Percentiles rank a stretch among this genome's conserved stretches.
Conservation (phyloP, 2,113 vertebrate genomes). For the Illadopsis cleaveri region DNA sequence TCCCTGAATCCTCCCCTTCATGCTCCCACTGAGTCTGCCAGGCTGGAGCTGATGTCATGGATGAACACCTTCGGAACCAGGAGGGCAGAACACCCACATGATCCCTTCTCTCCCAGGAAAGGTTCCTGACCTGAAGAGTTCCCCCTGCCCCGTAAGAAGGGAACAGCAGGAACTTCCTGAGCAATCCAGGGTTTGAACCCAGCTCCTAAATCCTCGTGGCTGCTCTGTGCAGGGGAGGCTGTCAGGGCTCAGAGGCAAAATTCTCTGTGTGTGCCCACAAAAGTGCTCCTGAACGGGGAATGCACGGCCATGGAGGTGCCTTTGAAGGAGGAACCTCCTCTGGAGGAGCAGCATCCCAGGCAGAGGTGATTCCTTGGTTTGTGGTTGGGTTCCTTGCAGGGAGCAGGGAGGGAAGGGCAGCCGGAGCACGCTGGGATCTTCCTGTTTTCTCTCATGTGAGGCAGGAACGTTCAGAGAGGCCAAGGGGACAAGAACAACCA, state of each 20-base stretch:
- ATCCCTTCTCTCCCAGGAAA: neutral
- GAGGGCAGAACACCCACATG: neutral
- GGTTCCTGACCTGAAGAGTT: neutral
- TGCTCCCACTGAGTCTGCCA: neutral
- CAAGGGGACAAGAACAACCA: neutral
- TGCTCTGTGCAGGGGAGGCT: neutral
- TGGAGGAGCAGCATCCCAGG: neutral
- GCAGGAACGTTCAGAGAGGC: neutral
- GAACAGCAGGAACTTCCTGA: neutral
- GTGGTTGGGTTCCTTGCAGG: neutral
- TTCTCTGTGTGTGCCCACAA: neutral
- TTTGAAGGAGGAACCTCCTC: neutral
- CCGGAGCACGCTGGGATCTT: accelerated
- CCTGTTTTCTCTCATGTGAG: neutral
- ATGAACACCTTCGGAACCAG: neutral
- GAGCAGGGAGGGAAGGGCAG: neutral
- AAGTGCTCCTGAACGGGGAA: neutral
- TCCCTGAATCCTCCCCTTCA: neutral
- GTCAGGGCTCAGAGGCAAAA: neutral
- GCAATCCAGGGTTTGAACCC: neutral
- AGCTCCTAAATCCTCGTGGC: neutral
- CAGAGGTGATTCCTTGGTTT: neutral
- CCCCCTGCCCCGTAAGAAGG: neutral
- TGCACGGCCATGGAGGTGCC: accelerated
- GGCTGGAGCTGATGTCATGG: neutral